phyloP scores from a whole-genome alignment of 2,888 invertebrate genomes.

The Eudemis profundana region DNA sequence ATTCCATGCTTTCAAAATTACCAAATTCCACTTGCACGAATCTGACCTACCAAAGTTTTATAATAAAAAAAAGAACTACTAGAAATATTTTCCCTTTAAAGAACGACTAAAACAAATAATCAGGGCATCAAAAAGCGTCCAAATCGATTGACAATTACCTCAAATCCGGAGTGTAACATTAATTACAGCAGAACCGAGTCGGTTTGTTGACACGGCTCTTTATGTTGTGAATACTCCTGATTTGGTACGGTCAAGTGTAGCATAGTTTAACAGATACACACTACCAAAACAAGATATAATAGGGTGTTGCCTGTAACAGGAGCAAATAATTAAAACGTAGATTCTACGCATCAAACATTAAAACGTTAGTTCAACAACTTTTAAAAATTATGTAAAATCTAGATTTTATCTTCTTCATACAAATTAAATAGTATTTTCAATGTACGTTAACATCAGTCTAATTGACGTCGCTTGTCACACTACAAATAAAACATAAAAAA shows the following conservation, averaged over 20 bases:
- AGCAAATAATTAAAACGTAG: too few relatives aligned
- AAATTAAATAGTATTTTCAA: too few relatives aligned
- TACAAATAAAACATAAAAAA: too few relatives aligned
- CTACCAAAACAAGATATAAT: not conserved
- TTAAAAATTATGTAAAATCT: too few relatives aligned
- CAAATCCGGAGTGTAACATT: constrained; percentile 53
- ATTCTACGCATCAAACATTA: too few relatives aligned
- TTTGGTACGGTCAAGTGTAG: constrained; percentile 33
- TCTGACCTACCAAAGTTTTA: not conserved
- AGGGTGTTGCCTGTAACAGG: too few relatives aligned
- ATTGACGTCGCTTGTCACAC: too few relatives aligned
- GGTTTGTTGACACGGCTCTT: constrained; percentile 1
- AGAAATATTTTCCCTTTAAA: not conserved
- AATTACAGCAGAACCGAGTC: constrained; percentile 29
- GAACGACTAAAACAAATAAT: constrained; percentile 49
- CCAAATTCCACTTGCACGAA: too few relatives aligned
- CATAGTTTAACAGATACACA: not conserved
- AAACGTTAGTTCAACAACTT: too few relatives aligned
- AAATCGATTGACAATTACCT: constrained; percentile 54
- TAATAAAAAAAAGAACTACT: not conserved
- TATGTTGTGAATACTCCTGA: constrained; percentile 25
- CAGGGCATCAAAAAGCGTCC: constrained; percentile 55
- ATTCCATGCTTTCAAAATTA: too few relatives aligned
- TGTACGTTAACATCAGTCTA: too few relatives aligned
- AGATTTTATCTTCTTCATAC: too few relatives aligned